Base-by-base conservation (phyloP, 2,113 vertebrate genomes). In the Brachyistius frenatus region DNA sequence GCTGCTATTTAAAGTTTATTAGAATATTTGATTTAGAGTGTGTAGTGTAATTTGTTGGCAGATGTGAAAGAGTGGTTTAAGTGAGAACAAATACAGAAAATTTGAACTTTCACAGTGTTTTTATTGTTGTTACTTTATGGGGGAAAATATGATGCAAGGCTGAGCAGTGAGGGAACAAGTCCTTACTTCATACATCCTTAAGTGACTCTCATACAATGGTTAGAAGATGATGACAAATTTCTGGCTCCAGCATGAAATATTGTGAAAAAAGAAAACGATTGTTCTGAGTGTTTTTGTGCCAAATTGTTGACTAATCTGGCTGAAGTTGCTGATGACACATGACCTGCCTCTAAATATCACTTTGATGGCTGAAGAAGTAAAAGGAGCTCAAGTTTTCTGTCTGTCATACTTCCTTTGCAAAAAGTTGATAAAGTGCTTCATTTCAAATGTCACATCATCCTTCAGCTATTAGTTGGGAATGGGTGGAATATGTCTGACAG, bases 111-210 rank as follows among this genome's bases (percentile, higher is more conserved):
- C 23, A 23, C 68, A 60, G 35, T 64, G 14, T 80, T 78, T 66
- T 70, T 35, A 58, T 52, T 62, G 60, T 89, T 23, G 23, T 23
- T 23, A 23, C 23, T 23, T 83, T 81, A 71, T 84, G 54, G 52
- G 55, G 78, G 83, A 85, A 92, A 89, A 82, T 85, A 0, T 89
- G 86, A 89, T 83, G 84, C 84, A 73, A 77, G 32, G 30, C 36
- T n/a, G 55, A 82, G 39, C 33, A 70, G 53, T 76, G 72, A 69
- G 76, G 80, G 75, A 85, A 82, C 60, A 77, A 71, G 69, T 61
- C 50, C 57, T 86, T 70, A 79, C 70, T 72, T 88, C 80, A 91
- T 66, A 41, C 47, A 67, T 70, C 33, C 14, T 73, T 49, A 33
- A 80, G 36, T 61, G 44, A 56, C 65, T 61, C 62, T 64, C 44